Evolutionary conservation across 1,140 invertebrate species (phyloP), one percentile per base, ranked within the genome.

Genomic region (Gonatopus flavifemur): DNA sequence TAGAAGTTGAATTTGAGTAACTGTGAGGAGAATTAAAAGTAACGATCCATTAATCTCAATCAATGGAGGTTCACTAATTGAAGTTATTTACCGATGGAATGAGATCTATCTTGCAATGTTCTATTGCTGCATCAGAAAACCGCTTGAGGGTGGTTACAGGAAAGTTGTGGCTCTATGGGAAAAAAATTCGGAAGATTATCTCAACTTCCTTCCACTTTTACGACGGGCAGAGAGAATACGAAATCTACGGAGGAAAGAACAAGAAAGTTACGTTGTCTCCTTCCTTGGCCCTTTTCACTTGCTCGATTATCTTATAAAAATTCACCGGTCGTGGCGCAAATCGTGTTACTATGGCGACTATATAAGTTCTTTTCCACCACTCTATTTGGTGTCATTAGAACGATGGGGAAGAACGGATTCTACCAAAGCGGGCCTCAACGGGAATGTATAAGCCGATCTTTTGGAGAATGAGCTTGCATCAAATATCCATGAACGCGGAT

Each of bases 41-140:
- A 48, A 62, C 64, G 63, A 55, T 55, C 61, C 63, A 66, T 67
- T 67, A 64, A 50, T 51, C 47, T 37, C 59, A 53, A 48, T 56
- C 53, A 60, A 59, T 49, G 55, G 62, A 41, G 59, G 51, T 50
- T 39, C 48, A 33, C 63, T 67, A 66, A 67, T 66, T 64, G 64
- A 62, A 53, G 58, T 56, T 66, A 67, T 66, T 66, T 66, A 56
- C 33, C 40, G 50, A 45, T 35, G 32, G 40, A 38, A 20, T 33
- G 10, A 32, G 10, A 41, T 33, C 28, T 38, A 9, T 21, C 44
- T 33, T 24, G 28, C 31, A 35, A 45, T 30, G 49, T 43, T 38
- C 39, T 48, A 33, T 46, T 56, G 40, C 48, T 47, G 31, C 49
- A 20, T 37, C 22, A 42, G 37, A 46, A 41, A 55, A 43, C 33